A percentile compares a stretch with the other conserved stretches of the same genome.
Evolutionary conservation across 2,888 invertebrate genomes (phyloP).

Genomic region (Sphecodes monilicornis): DNA sequence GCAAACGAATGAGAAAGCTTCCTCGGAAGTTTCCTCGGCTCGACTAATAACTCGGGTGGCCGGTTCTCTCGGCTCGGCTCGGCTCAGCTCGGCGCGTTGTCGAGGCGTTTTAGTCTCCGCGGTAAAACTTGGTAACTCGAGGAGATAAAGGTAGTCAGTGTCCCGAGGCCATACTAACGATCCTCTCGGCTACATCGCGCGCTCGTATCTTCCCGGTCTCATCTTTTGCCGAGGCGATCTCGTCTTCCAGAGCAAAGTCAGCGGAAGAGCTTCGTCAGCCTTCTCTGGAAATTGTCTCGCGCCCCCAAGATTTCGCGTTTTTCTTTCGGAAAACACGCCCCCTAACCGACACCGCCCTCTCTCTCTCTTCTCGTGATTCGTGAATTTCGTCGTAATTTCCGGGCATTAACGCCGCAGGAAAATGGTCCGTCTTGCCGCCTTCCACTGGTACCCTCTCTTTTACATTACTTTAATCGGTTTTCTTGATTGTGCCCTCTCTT

Average conservation of each 20-base stretch:
- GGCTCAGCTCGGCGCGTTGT: conserved; percentile 63
- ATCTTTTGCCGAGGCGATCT: conserved; percentile 49
- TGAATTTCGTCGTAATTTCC: conserved; percentile 29
- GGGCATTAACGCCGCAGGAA: conserved; percentile 27
- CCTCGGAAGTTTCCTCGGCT: conserved; percentile 60
- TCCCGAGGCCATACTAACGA: conserved; percentile 68
- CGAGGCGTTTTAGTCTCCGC: conserved; percentile 70
- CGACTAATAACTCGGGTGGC: conserved; percentile 73
- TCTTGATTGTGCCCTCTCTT: not conserved
- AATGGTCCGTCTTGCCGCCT: not conserved
- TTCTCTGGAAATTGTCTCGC: conserved; percentile 14
- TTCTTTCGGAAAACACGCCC: conserved; percentile 16
- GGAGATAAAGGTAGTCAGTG: conserved; percentile 75
- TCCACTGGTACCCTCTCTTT: not conserved
- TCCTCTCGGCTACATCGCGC: conserved; percentile 62
- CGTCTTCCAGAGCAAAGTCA: conserved; percentile 30
- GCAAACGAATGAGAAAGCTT: conserved; percentile 59
- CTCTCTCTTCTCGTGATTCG: not conserved
- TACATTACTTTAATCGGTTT: conserved; percentile 11
- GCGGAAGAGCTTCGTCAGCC: conserved; percentile 41
- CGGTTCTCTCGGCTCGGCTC: conserved; percentile 40
- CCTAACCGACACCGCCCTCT: not conserved
- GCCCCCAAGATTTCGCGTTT: not conserved
- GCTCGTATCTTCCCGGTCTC: conserved; percentile 57
- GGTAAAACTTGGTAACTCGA: conserved; percentile 76